A percentile compares a stretch with the other conserved stretches of the same genome.
Conservation (phyloP, 92 coral and sea anemone species). For the Pocillopora meandrina region DNA sequence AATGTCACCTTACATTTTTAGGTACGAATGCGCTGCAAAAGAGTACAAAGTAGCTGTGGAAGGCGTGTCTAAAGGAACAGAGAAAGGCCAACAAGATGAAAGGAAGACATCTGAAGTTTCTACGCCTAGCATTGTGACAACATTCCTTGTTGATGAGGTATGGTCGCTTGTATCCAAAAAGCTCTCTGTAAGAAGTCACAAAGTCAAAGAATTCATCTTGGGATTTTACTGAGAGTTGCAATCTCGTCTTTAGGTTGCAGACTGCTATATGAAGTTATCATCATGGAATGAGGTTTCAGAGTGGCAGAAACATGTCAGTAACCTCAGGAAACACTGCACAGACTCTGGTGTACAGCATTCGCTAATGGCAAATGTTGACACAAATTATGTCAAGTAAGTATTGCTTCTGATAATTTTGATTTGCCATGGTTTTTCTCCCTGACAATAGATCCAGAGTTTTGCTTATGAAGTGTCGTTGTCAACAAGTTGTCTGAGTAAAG, state of each 20-base stretch:
- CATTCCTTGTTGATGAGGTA: constrained; percentile 91
- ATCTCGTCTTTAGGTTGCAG: constrained; percentile 61
- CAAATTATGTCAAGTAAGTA: constrained; percentile 91
- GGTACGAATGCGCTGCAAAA: constrained; percentile 90
- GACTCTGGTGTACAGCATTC: constrained; percentile 81
- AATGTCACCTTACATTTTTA: constrained; percentile 11
- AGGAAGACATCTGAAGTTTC: constrained; percentile 47
- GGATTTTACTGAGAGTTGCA: no score
- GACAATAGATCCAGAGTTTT: no score
- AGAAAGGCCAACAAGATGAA: constrained; percentile 50
- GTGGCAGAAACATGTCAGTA: constrained; percentile 88
- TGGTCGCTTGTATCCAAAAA: not conserved
- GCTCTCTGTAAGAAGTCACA: not conserved
- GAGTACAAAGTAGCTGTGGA: constrained; percentile 75
- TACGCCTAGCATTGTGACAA: constrained; percentile 45
- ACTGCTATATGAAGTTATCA: constrained; percentile 89
- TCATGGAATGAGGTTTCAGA: constrained; percentile 93
- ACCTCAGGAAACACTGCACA: constrained; percentile 72
- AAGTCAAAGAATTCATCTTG: not conserved
- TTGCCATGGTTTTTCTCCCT: not conserved
- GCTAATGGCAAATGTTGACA: constrained; percentile 69
- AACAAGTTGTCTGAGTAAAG: no score
- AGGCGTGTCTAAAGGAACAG: constrained; percentile 45
- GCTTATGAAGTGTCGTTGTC: no score
- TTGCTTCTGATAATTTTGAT: not conserved